Conservation (phyloP, 2,113 vertebrate species). For the Piaya cayana region DNA sequence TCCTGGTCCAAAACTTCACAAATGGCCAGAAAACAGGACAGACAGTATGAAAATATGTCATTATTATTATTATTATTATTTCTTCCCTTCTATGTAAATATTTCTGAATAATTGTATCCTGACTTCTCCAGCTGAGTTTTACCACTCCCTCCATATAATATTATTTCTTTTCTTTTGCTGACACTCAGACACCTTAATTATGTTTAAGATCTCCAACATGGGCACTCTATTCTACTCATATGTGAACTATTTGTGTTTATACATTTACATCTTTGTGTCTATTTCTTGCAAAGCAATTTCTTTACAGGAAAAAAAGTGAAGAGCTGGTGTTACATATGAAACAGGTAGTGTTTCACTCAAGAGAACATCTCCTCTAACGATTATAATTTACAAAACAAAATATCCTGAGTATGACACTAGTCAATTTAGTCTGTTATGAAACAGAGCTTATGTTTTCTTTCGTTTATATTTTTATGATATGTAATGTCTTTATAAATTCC, state of each 20-base stretch:
- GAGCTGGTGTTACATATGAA: not conserved
- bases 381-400: constrained; percentile 80
- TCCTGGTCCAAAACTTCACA: not conserved
- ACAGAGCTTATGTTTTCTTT: constrained; percentile 76
- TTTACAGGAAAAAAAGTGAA: not conserved
- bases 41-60: rapidly evolving
- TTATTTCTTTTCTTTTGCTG: not conserved
- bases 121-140: not conserved
- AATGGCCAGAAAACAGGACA: not conserved
- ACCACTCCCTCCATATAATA: not conserved
- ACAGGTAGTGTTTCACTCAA: constrained; percentile 63
- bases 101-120: not conserved
- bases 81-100: not conserved
- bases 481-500: constrained; percentile 86
- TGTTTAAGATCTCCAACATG: not conserved
- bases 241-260: not conserved
- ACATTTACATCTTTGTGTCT: not conserved
- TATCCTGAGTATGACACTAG: constrained; percentile 75
- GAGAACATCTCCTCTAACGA: constrained; percentile 60
- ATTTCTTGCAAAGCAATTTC: not conserved
- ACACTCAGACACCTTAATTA: not conserved
- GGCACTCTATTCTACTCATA: not conserved
- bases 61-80: not conserved
- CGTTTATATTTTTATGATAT: constrained; percentile 82
- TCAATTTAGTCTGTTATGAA: constrained; percentile 80